Evolutionary conservation across 2,797 vertebrate species (phyloP).

Genomic region (Chelonia mydas): DNA sequence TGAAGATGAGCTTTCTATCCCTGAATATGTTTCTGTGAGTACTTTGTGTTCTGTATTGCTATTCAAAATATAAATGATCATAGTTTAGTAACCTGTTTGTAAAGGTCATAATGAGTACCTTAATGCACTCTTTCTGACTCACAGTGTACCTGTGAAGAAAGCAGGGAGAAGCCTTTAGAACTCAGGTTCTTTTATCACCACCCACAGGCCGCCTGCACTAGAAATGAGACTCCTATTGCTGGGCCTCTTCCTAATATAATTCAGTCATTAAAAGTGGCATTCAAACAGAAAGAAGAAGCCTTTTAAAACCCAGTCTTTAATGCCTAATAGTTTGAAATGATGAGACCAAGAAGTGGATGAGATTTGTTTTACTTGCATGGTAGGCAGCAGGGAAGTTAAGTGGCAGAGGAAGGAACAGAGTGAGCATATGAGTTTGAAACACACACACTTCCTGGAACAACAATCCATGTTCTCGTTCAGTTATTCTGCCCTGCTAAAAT

Average conservation of each 20-base stretch:
- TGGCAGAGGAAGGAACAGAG: background rate
- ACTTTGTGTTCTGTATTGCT: background rate
- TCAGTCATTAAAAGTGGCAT: background rate
- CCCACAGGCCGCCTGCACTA: rapidly evolving
- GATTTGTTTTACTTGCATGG: background rate
- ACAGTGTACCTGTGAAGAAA: background rate
- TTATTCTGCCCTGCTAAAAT: background rate
- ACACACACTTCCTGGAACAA: background rate
- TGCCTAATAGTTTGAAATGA: background rate
- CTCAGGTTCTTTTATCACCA: background rate
- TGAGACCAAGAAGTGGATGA: background rate
- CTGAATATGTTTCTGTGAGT: slow-evolving; percentile 95
- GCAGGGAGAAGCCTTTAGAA: background rate
- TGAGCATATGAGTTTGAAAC: background rate
- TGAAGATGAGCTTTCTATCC: slow-evolving; percentile 93
- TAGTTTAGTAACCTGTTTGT: background rate
- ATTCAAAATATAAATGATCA: background rate
- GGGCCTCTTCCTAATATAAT: background rate
- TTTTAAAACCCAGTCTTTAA: background rate
- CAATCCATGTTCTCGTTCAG: background rate
- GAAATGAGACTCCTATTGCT: background rate
- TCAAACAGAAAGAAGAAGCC: background rate
- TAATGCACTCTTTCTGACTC: background rate
- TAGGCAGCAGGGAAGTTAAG: background rate
- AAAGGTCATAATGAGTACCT: background rate